These are phyloP conservation scores for Anisognathus igniventris DNA, from an alignment of 2,797 vertebrate species.

Conservation along the genomic window DNA sequence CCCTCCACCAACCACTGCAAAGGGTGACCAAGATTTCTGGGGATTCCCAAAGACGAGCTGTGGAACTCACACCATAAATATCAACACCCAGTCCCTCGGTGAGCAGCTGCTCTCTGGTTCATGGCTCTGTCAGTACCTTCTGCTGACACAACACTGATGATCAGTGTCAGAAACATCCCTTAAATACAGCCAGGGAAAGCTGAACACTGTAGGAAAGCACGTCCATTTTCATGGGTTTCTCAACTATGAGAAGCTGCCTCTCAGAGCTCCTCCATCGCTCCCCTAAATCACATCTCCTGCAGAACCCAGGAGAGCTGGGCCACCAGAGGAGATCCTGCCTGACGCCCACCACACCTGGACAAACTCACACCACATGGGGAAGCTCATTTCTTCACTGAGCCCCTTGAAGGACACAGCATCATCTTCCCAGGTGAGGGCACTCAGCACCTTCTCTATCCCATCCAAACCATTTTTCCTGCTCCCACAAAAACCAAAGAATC, in stretches of 20 bases:
- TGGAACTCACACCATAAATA: not conserved
- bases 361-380: accelerated
- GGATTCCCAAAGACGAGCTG: not conserved
- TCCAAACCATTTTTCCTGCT: not conserved
- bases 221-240: not conserved
- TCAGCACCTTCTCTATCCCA: not conserved
- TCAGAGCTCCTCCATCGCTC: accelerated
- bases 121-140: not conserved
- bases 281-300: not conserved
- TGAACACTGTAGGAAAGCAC: accelerated
- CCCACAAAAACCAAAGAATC: not conserved
- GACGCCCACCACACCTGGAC: not conserved
- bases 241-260: accelerated
- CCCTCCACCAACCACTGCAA: too few relatives aligned
- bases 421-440: not conserved
- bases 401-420: accelerated
- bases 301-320: accelerated
- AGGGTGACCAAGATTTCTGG: not conserved
- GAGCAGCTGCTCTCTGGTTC: not conserved
- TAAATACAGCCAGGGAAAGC: not conserved
- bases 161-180: not conserved
- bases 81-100: not conserved
- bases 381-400: not conserved
- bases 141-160: not conserved
- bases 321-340: not conserved